phyloP scores from a whole-genome alignment of 1,140 invertebrate genomes.

The Lepidurus packardi region DNA sequence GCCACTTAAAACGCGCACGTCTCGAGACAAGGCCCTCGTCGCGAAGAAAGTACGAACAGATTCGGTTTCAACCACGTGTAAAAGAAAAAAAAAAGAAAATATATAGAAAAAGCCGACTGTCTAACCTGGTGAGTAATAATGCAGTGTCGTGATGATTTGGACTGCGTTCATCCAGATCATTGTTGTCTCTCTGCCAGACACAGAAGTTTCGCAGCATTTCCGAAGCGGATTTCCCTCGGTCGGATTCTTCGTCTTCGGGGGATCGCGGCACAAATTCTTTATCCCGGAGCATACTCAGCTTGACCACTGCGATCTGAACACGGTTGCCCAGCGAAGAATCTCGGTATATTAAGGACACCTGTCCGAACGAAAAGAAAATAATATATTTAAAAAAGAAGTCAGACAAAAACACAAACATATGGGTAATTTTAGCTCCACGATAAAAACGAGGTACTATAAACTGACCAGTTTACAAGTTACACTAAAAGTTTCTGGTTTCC shows the following conservation, averaged over 20 bases:
- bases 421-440: not conserved
- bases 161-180: conserved; percentile 48
- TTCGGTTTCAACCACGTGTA: not conserved
- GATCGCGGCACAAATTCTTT: conserved; percentile 44
- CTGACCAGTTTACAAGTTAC: not conserved
- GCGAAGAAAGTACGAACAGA: not conserved
- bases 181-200: conserved; percentile 58
- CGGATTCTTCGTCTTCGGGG: conserved; percentile 33
- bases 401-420: no score
- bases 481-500: not conserved
- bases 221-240: conserved; percentile 51
- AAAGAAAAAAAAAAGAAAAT: not conserved
- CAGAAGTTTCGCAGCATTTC: conserved; percentile 68
- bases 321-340: conserved; percentile 75
- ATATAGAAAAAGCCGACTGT: not conserved
- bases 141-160: conserved; percentile 63
- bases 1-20: no score
- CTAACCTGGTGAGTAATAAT: conserved; percentile 65
- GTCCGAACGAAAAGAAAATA: conserved; percentile 25
- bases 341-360: conserved; percentile 70
- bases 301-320: conserved; percentile 67
- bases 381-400: not conserved
- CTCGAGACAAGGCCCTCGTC: not conserved
- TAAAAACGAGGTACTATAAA: not conserved
- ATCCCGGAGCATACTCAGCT: conserved; percentile 55